phyloP scores from a whole-genome alignment of 1,140 invertebrate species.

The Eufriesea mexicana region DNA sequence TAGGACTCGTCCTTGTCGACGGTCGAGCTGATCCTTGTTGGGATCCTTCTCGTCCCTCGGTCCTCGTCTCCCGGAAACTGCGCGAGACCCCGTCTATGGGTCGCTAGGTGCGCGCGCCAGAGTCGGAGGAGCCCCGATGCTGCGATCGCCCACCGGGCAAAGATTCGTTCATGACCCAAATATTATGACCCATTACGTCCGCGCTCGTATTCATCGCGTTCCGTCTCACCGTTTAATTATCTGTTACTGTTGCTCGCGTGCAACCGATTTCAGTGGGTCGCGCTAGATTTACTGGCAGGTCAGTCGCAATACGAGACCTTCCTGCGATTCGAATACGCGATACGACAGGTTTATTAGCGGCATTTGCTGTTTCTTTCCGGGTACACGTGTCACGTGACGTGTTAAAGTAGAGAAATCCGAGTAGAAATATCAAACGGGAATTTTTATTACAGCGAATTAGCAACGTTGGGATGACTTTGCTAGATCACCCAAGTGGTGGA shows the following conservation, averaged over 20 bases:
- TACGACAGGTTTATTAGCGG: neutral
- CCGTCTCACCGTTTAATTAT: slow-evolving; percentile 22
- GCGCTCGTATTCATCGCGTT: slow-evolving; percentile 4
- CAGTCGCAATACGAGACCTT: neutral
- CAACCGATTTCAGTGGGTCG: neutral
- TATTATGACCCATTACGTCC: slow-evolving; percentile 29
- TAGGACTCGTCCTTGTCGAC: slow-evolving; percentile 36
- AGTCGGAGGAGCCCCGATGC: neutral
- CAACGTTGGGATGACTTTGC: too few species aligned
- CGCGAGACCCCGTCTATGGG: neutral
- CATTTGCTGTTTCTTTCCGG: too few species aligned
- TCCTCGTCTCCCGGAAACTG: neutral
- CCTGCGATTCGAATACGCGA: neutral
- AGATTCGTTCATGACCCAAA: slow-evolving; percentile 40
- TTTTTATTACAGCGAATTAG: too few species aligned
- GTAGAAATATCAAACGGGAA: too few species aligned
- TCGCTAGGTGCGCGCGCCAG: neutral
- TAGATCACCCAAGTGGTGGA: too few species aligned
- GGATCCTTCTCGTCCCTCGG: neutral
- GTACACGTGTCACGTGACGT: too few species aligned
- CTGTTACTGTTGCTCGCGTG: neutral
- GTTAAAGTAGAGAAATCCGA: too few species aligned
- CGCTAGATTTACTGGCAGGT: neutral
- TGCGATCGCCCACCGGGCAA: neutral
- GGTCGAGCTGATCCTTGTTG: slow-evolving; percentile 11